phyloP scores from a whole-genome alignment of 2,113 vertebrate species.

The Apodemus sylvaticus region DNA sequence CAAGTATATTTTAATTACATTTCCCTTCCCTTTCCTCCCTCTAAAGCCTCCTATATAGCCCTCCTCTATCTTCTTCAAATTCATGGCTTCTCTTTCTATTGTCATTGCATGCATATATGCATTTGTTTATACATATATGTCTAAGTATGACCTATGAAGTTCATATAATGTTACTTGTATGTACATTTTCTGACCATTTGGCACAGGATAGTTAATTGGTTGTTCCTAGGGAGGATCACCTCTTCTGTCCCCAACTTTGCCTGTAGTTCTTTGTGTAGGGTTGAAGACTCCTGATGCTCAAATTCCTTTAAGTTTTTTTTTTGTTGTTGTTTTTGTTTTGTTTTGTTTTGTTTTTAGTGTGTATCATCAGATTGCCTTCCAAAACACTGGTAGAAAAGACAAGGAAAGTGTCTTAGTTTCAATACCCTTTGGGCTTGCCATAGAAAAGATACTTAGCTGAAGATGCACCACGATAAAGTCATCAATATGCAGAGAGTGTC shows the following conservation, averaged over 20 bases:
- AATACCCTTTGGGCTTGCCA: background rate
- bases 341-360: background rate
- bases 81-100: background rate
- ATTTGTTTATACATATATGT: background rate
- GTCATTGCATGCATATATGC: background rate
- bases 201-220: background rate
- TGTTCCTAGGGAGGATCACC: background rate
- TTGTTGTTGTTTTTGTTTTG: too few species aligned
- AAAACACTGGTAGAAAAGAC: constrained; percentile 26
- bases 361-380: constrained; percentile 18
- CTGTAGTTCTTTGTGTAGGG: background rate
- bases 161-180: background rate
- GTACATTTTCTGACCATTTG: background rate
- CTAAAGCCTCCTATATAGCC: background rate
- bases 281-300: background rate
- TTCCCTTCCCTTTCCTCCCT: background rate
- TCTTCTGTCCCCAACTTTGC: background rate
- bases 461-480: background rate
- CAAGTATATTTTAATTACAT: background rate
- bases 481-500: background rate
- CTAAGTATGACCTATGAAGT: background rate
- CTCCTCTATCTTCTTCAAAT: background rate
- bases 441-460: constrained; percentile 12
- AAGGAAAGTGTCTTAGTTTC: background rate
- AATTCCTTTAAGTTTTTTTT: constrained; percentile 36